phyloP scores from a whole-genome alignment of 1,140 invertebrate genomes.

The Carposina sasakii region DNA sequence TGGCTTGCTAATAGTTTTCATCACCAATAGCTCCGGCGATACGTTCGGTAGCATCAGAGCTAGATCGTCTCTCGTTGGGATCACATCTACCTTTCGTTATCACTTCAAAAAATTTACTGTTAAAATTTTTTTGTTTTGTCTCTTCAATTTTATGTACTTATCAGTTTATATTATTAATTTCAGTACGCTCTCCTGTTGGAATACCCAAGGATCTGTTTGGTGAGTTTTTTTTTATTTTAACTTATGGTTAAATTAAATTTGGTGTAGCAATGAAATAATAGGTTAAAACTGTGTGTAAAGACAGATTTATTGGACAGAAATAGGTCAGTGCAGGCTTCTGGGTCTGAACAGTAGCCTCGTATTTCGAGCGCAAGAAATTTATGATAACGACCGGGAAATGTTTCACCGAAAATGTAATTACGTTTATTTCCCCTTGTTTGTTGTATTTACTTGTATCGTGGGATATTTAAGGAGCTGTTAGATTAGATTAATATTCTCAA shows the following conservation, averaged over 20 bases:
- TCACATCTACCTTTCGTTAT: slow-evolving; percentile 31
- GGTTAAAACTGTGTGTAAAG: slow-evolving; percentile 17
- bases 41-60: slow-evolving; percentile 42
- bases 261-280: slow-evolving; percentile 13
- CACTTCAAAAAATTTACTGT: slow-evolving; percentile 5
- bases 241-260: slow-evolving; percentile 5
- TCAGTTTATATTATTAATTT: slow-evolving; percentile 11
- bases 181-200: slow-evolving; percentile 14
- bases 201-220: slow-evolving; percentile 8
- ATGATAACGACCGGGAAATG: slow-evolving; percentile 23
- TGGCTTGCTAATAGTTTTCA: slow-evolving; percentile 68
- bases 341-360: slow-evolving; percentile 22
- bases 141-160: slow-evolving; percentile 6
- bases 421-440: slow-evolving; percentile 5
- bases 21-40: slow-evolving; percentile 55
- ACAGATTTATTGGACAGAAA: slow-evolving; percentile 34
- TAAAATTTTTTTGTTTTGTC: slow-evolving; percentile 23
- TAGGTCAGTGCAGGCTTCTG: slow-evolving; percentile 31
- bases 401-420: slow-evolving; percentile 8
- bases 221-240: slow-evolving; percentile 18
- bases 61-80: slow-evolving; percentile 48
- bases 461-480: too few relatives aligned
- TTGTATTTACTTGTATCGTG: slow-evolving; percentile 22
- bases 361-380: slow-evolving; percentile 33
- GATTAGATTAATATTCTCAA: too few relatives aligned